Evolutionary conservation across 2,797 vertebrate genomes (phyloP).

Genomic region (Vespertilio murinus): DNA sequence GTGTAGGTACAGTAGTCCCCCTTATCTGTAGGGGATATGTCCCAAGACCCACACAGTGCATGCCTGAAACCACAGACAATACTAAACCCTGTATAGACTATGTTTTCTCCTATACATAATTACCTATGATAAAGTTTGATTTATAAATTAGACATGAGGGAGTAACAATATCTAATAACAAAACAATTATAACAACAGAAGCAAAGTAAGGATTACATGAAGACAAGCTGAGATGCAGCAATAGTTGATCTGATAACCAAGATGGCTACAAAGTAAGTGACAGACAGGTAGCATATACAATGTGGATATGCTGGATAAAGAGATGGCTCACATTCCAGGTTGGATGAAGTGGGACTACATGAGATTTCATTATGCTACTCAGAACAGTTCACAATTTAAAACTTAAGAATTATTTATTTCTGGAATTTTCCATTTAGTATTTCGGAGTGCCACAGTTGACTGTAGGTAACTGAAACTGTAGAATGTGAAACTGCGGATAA

Average conservation of each 20-base stretch:
- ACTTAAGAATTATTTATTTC: not conserved
- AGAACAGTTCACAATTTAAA: not conserved
- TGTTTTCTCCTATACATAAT: not conserved
- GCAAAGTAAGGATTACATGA: not conserved
- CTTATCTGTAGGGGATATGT: not conserved
- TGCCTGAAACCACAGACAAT: not conserved
- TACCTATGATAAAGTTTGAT: not conserved
- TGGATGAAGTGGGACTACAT: not conserved
- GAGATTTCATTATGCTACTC: not conserved
- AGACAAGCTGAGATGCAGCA: not conserved
- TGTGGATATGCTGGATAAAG: not conserved
- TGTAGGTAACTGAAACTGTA: not conserved
- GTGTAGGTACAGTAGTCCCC: not conserved
- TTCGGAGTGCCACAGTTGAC: not conserved
- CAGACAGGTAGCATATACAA: not conserved
- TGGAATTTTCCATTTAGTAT: not conserved
- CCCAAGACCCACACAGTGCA: not conserved
- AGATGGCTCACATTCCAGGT: not conserved
- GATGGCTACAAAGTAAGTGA: not conserved
- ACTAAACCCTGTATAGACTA: not conserved
- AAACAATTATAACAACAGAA: not conserved
- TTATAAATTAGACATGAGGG: not conserved
- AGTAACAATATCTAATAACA: not conserved
- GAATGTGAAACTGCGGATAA: not conserved
- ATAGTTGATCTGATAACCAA: not conserved